phyloP scores from a whole-genome alignment of 2,113 vertebrate species.

The Formicarius rufipectus region DNA sequence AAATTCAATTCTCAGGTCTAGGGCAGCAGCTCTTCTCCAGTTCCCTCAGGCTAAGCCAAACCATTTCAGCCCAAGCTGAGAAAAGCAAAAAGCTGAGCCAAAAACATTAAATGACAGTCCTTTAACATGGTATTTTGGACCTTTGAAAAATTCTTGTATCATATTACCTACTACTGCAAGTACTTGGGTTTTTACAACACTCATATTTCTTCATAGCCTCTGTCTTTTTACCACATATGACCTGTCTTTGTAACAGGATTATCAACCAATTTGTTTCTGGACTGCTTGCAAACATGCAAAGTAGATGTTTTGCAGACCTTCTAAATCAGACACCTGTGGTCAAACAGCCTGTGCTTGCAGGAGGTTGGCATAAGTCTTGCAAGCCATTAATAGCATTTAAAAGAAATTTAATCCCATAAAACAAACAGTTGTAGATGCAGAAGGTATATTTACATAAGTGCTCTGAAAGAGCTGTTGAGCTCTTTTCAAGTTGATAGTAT shows the following conservation, averaged over 20 bases:
- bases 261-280: background rate
- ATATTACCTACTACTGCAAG: background rate
- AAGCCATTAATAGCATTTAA: background rate
- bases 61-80: background rate
- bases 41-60: background rate
- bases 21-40: background rate
- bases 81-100: background rate
- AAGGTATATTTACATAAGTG: background rate
- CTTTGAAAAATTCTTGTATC: background rate
- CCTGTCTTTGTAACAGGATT: background rate
- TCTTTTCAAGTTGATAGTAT: background rate
- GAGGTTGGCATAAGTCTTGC: background rate
- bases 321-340: background rate
- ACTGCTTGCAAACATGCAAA: background rate
- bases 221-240: background rate
- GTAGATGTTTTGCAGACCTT: background rate
- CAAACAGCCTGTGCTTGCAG: background rate
- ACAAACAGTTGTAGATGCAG: background rate
- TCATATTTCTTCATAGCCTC: background rate
- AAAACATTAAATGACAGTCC: background rate
- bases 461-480: background rate
- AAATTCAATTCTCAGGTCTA: background rate
- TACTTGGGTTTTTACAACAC: background rate
- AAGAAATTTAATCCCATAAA: background rate
- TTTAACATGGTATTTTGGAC: background rate